Evolutionary conservation across 2,888 invertebrate species (phyloP).

Genomic region (Drosophila fulvimacula): DNA sequence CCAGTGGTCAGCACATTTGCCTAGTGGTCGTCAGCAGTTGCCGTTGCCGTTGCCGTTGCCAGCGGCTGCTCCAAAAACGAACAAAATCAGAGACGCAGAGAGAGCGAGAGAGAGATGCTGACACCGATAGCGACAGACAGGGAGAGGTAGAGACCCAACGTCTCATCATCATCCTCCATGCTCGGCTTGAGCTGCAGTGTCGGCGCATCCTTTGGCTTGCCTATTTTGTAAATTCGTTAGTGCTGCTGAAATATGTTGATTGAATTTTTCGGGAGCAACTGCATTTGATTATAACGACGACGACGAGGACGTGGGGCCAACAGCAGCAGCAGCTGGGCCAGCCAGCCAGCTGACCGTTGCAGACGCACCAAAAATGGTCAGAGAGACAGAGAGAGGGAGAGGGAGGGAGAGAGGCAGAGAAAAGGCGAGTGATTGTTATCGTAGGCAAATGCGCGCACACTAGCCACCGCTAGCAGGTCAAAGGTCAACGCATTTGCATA

Average conservation of each 20-base stretch:
- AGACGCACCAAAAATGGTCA: slow-evolving; percentile 71
- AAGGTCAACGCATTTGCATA: slow-evolving; percentile 59
- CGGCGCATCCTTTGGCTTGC: slow-evolving; percentile 80
- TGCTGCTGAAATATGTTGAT: slow-evolving; percentile 82
- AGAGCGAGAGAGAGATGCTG: slow-evolving; percentile 15
- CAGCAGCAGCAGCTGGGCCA: slow-evolving; percentile 19
- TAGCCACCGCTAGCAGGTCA: slow-evolving; percentile 43
- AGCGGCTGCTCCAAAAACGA: slow-evolving; percentile 63
- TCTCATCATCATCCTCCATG: slow-evolving; percentile 46
- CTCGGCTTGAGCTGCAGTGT: slow-evolving; percentile 7
- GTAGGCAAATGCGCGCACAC: slow-evolving; percentile 39
- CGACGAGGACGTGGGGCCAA: slow-evolving; percentile 18
- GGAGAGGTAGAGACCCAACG: slow-evolving; percentile 25
- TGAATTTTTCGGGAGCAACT: slow-evolving; percentile 82
- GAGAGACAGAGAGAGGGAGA: slow-evolving; percentile 14
- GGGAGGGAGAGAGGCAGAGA: background rate
- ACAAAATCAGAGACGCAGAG: slow-evolving; percentile 67
- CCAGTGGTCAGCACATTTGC: slow-evolving; percentile 64
- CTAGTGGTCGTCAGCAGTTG: slow-evolving; percentile 53
- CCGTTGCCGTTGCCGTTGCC: slow-evolving; percentile 15
- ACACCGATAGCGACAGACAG: slow-evolving; percentile 36
- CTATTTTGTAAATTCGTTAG: slow-evolving; percentile 82
- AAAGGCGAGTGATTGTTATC: slow-evolving; percentile 55
- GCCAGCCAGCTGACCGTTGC: slow-evolving; percentile 47
- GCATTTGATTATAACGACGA: slow-evolving; percentile 75